A percentile compares a stretch with the other conserved stretches of the same genome.
phyloP scores from a whole-genome alignment of 2,888 invertebrate genomes.

The Tetanocera ferruginea region DNA sequence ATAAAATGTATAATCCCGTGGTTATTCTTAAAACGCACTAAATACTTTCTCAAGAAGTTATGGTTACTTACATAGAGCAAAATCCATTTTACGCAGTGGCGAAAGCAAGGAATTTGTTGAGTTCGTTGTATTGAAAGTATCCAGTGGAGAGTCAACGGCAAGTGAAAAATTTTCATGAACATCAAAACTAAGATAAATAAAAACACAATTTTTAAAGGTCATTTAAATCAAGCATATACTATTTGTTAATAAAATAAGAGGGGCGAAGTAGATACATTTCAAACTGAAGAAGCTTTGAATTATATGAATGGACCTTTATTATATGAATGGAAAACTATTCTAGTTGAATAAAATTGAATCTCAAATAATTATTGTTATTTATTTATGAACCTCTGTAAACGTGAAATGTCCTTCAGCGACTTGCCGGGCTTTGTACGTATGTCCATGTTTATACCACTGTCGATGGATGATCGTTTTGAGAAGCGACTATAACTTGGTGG shows the following conservation, averaged over 20 bases:
- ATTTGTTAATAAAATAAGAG: neutral
- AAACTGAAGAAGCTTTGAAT: too few relatives aligned
- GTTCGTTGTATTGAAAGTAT: constrained; percentile 55
- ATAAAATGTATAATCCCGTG: neutral
- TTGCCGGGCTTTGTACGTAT: constrained; percentile 70
- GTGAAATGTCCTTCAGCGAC: constrained; percentile 70
- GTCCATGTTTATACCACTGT: constrained; percentile 84
- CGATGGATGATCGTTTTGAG: constrained; percentile 82
- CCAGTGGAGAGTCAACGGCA: constrained; percentile 69
- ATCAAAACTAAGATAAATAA: constrained; percentile 62
- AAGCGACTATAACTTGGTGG: constrained; percentile 70
- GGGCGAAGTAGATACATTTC: too few relatives aligned
- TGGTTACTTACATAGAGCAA: constrained; percentile 83
- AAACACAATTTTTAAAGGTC: neutral
- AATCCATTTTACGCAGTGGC: constrained; percentile 82
- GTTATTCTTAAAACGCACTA: neutral
- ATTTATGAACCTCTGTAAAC: constrained; percentile 61
- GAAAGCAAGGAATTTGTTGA: constrained; percentile 69
- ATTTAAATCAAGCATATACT: neutral
- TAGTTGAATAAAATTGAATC: too few relatives aligned
- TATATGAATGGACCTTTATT: too few relatives aligned
- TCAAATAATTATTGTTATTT: neutral
- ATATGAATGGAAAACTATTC: too few relatives aligned
- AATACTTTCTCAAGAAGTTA: constrained; percentile 46
- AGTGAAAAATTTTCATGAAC: constrained; percentile 70